Percentiles rank a stretch among this genome's conserved stretches.
phyloP scores from a whole-genome alignment of 2,888 invertebrate species.

The Orthosia gracilis region DNA sequence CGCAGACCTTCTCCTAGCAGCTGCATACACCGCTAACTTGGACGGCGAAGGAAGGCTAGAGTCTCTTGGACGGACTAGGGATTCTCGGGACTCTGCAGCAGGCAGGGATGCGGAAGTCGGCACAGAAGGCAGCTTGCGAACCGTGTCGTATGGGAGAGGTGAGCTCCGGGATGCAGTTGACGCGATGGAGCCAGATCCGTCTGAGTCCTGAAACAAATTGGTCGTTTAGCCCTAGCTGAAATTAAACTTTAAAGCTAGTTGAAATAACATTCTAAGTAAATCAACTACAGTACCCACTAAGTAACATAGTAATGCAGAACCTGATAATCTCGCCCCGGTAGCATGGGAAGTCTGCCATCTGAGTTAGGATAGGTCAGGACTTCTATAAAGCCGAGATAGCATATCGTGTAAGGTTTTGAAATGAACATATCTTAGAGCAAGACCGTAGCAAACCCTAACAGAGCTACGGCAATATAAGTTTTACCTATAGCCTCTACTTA shows the following conservation, averaged over 20 bases:
- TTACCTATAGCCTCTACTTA: too few species aligned
- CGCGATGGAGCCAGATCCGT: slow-evolving; percentile 87
- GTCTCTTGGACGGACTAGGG: slow-evolving; percentile 86
- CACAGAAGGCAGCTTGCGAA: slow-evolving; percentile 86
- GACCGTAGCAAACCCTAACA: background rate
- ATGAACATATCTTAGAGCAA: background rate
- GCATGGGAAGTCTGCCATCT: background rate
- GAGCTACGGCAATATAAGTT: background rate
- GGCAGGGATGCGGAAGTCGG: slow-evolving; percentile 89
- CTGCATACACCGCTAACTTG: slow-evolving; percentile 92
- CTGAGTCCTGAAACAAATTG: slow-evolving; percentile 81
- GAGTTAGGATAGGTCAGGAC: background rate
- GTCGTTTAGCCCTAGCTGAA: background rate
- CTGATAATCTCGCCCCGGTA: background rate
- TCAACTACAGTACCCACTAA: too few species aligned
- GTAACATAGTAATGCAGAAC: background rate
- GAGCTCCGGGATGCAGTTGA: slow-evolving; percentile 87
- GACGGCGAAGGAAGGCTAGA: slow-evolving; percentile 92
- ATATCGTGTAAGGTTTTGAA: background rate
- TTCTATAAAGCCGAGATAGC: too few species aligned
- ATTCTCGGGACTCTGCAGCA: slow-evolving; percentile 89
- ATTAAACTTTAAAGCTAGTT: background rate
- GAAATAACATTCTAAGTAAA: background rate
- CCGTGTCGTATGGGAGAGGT: slow-evolving; percentile 86
- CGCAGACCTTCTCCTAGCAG: slow-evolving; percentile 89